Base-by-base conservation (phyloP, 1,140 invertebrate species). In the Cotesia chilonis region DNA sequence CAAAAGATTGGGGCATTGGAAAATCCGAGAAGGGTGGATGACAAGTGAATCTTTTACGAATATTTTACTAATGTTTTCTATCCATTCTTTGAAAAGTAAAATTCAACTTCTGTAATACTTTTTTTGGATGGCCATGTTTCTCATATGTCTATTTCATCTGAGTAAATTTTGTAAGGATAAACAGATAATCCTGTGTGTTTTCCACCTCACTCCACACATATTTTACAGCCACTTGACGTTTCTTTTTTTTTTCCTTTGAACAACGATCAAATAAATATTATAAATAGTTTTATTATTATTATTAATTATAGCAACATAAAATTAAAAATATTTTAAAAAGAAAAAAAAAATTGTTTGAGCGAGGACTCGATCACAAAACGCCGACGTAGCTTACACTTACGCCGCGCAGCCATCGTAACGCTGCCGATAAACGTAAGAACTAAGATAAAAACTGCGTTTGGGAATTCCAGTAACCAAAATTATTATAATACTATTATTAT, bases 1-100 rank as follows among this genome's bases (percentile, higher is more conserved):
- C 75, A 17, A 69, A 59, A 75, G 20, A 73, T 59, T 80, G 74
- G 76, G 76, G 73, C n/a, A 74, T 79, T 2, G 77, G 75, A 12
- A 77, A 74, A 63, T 74, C 79, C 2, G 72, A 77, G 17, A 75
- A 68, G 76, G 77, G 17, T 82, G 75, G 76, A 81, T 81, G 78
- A 78, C 72, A 35, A 67, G 52, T 37, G 74, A 76, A 67, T 7
- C 68, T 82, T 78, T 68, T 82, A 73, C 69, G 75, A 81, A 74
- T 81, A 78, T 65, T 77, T 81, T 61, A 71, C 72, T 9, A 82
- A 79, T 64, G 74, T 79, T 47, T 82, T 80, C 68, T 38, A 73
- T 68, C 75, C 75, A 63, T 78, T 71, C 37, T 14, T 57, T 57
- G 20, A 68, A 75, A 73, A 72, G 69, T 47, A 38, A 76, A 14